These are phyloP conservation scores for Sylvilagus bachmani DNA, from an alignment of 2,113 vertebrate species.

Conservation along the genomic window DNA sequence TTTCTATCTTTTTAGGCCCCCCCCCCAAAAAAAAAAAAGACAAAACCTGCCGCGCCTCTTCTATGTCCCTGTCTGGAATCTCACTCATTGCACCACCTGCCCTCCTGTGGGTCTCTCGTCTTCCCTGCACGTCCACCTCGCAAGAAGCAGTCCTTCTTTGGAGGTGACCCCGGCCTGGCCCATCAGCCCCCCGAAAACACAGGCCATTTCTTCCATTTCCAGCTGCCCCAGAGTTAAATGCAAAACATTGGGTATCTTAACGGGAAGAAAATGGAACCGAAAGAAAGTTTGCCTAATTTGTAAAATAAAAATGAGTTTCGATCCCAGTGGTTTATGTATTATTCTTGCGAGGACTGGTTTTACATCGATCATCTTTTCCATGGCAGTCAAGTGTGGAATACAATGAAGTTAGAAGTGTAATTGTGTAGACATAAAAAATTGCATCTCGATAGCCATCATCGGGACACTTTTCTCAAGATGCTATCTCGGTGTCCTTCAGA, in stretches of 20 bases:
- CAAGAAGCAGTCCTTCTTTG: conserved; percentile 14
- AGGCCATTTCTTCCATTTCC: conserved; percentile 61
- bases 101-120: conserved; percentile 22
- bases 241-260: conserved; percentile 68
- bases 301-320: conserved; percentile 86
- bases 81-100: neutral
- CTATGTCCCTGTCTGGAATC: neutral
- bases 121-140: neutral
- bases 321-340: conserved; percentile 80
- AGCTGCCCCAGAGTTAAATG: conserved; percentile 71
- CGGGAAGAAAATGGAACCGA: conserved; percentile 76
- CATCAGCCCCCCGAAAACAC: conserved; percentile 49
- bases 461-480: conserved; percentile 83
- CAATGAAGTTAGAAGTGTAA: conserved; percentile 85
- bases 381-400: conserved; percentile 84
- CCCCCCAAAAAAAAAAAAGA: neutral
- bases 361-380: conserved; percentile 84
- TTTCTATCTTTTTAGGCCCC: neutral
- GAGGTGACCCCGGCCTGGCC: neutral
- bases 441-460: conserved; percentile 79
- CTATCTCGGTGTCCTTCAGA: conserved; percentile 85
- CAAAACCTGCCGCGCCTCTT: neutral
- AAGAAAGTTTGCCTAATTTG: conserved; percentile 84
- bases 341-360: conserved; percentile 80
- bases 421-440: conserved; percentile 86